Evolutionary conservation across 2,888 invertebrate species (phyloP).

Genomic region (Dysmachus trigonus): DNA sequence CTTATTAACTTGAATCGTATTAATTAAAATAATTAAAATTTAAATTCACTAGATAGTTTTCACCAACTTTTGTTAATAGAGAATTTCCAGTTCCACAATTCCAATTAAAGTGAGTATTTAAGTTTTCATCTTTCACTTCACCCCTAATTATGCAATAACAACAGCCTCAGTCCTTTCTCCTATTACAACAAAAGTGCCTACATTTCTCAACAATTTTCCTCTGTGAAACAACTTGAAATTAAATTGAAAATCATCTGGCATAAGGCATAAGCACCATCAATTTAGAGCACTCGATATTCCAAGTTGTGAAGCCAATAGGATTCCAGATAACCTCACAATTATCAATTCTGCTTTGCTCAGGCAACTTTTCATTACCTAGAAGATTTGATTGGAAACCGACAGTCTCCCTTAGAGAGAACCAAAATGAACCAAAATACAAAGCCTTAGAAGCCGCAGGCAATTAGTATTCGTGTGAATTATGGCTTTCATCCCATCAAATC

Average conservation of each 20-base stretch:
- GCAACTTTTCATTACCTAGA: background rate
- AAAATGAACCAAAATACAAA: background rate
- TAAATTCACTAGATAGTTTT: too few relatives aligned
- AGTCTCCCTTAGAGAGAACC: background rate
- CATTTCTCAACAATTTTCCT: too few relatives aligned
- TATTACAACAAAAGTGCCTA: background rate
- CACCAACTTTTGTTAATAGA: too few relatives aligned
- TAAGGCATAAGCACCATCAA: background rate
- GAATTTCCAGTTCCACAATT: too few relatives aligned
- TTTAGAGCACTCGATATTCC: background rate
- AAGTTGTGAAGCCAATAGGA: background rate
- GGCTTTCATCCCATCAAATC: background rate
- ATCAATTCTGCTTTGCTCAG: background rate
- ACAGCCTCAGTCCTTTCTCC: background rate
- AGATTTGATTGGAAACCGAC: background rate
- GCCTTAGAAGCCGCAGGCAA: background rate
- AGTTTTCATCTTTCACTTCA: too few relatives aligned
- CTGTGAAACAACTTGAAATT: background rate
- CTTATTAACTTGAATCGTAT: too few relatives aligned
- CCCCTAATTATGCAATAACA: too few relatives aligned
- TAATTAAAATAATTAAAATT: too few relatives aligned
- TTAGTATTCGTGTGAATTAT: background rate
- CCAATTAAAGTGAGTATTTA: too few relatives aligned
- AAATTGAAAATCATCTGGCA: background rate
- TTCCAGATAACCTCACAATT: background rate